These are phyloP conservation scores for Oenanthe oenanthe DNA, from an alignment of 2,113 vertebrate genomes.

Conservation along the genomic window DNA sequence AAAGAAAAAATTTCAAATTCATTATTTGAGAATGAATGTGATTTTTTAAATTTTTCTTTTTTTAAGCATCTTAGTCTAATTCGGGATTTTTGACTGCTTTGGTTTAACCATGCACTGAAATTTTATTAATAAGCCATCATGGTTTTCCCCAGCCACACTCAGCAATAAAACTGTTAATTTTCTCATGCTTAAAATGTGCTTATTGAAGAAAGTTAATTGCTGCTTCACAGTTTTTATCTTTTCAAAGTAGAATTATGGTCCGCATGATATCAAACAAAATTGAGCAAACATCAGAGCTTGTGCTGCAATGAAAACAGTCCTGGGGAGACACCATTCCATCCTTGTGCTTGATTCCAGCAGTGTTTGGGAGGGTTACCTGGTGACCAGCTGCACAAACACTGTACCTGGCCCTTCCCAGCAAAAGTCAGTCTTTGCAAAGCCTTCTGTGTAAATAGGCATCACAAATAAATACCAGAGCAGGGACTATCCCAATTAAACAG, in stretches of 20 bases:
- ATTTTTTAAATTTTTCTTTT: background rate
- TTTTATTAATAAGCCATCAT: background rate
- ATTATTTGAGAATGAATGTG: background rate
- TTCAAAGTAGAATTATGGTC: constrained; percentile 15
- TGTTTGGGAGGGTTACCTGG: constrained; percentile 59
- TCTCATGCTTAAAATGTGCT: background rate
- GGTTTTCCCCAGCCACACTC: background rate
- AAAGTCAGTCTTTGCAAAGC: constrained; percentile 5
- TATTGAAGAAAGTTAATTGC: background rate
- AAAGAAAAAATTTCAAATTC: background rate
- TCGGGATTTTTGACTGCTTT: background rate
- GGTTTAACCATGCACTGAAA: background rate
- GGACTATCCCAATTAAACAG: constrained; percentile 36
- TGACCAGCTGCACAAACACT: constrained; percentile 51
- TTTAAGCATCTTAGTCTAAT: background rate
- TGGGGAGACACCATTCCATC: background rate
- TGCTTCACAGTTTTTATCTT: background rate
- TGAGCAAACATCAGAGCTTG: background rate
- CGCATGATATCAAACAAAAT: background rate
- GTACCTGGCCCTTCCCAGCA: constrained; percentile 43
- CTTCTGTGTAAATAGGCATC: constrained; percentile 45
- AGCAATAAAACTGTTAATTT: constrained; percentile 11
- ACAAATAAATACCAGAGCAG: constrained; percentile 35
- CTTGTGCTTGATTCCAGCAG: background rate
- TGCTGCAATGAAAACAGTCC: background rate